Percentiles rank a stretch among this genome's conserved stretches.
Evolutionary conservation across 2,888 invertebrate genomes (phyloP).

Genomic region (Drosophila neoperkinsi): DNA sequence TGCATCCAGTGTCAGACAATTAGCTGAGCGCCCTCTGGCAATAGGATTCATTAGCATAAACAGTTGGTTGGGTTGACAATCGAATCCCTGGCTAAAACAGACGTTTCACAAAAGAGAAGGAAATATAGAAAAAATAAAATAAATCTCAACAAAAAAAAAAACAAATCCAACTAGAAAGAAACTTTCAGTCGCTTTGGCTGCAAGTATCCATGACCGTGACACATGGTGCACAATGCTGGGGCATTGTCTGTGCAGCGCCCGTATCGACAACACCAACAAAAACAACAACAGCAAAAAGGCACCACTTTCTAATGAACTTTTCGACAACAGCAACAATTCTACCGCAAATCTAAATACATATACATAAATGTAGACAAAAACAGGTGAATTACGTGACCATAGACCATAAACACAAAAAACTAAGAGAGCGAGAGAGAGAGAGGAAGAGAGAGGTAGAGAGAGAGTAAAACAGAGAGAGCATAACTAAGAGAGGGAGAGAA

Average conservation of each 20-base stretch:
- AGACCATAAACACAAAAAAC: conserved; percentile 68
- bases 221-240: conserved; percentile 48
- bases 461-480: not conserved
- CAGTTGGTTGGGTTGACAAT: conserved; percentile 36
- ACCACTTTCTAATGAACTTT: conserved; percentile 79
- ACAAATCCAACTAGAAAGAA: conserved; percentile 23
- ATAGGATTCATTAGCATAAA: conserved; percentile 46
- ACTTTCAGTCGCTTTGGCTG: conserved; percentile 39
- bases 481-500: conserved; percentile 6
- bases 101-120: conserved; percentile 16
- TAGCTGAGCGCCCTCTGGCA: conserved; percentile 23
- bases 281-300: conserved; percentile 28
- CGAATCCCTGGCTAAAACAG: conserved; percentile 8
- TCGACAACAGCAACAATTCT: conserved; percentile 62
- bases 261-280: conserved; percentile 42
- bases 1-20: conserved; percentile 30
- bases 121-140: not conserved
- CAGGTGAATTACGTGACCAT: conserved; percentile 76
- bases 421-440: conserved; percentile 13
- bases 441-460: not conserved
- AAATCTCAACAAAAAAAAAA: not conserved
- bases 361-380: conserved; percentile 55
- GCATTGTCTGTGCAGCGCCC: conserved; percentile 58
- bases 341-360: conserved; percentile 65
- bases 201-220: conserved; percentile 67